These are phyloP conservation scores for Palythoa heliodiscus DNA, from an alignment of 92 coral and sea anemone genomes.

Conservation along the genomic window DNA sequence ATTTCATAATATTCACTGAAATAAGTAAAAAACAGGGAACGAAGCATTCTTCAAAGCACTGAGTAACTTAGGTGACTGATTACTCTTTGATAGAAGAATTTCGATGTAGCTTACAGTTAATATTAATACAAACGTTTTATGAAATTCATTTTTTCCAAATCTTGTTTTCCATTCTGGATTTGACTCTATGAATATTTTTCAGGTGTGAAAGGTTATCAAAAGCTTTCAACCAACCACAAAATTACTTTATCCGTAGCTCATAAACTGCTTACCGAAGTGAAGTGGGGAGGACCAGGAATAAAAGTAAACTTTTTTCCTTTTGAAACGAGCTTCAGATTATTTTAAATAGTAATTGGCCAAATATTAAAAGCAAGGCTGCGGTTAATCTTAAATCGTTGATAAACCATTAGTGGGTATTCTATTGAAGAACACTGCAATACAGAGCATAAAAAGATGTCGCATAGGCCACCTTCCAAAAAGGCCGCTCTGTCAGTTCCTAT, in stretches of 20 bases:
- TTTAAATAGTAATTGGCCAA: constrained; percentile 38
- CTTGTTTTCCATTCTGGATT: not conserved
- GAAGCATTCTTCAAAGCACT: not conserved
- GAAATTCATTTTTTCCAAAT: not conserved
- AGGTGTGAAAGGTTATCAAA: not conserved
- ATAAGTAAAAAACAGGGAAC: not conserved
- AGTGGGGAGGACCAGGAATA: constrained; percentile 9
- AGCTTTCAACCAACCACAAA: constrained; percentile 33
- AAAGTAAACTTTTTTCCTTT: not conserved
- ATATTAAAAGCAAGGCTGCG: constrained; percentile 34
- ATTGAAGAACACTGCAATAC: not conserved
- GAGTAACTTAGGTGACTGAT: too few relatives aligned
- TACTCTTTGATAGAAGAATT: too few relatives aligned
- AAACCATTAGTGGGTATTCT: constrained; percentile 25
- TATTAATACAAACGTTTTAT: not conserved
- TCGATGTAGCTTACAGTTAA: not conserved
- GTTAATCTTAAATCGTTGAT: constrained; percentile 7
- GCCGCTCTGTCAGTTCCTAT: not conserved
- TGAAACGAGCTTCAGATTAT: constrained; percentile 14
- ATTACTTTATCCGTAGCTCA: not conserved
- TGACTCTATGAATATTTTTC: not conserved
- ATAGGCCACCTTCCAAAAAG: not conserved
- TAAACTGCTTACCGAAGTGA: constrained; percentile 20
- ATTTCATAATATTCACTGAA: not conserved
- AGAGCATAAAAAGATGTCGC: not conserved